These are phyloP conservation scores for Oreotrochilus melanogaster DNA, from an alignment of 2,113 vertebrate species.

Conservation along the genomic window DNA sequence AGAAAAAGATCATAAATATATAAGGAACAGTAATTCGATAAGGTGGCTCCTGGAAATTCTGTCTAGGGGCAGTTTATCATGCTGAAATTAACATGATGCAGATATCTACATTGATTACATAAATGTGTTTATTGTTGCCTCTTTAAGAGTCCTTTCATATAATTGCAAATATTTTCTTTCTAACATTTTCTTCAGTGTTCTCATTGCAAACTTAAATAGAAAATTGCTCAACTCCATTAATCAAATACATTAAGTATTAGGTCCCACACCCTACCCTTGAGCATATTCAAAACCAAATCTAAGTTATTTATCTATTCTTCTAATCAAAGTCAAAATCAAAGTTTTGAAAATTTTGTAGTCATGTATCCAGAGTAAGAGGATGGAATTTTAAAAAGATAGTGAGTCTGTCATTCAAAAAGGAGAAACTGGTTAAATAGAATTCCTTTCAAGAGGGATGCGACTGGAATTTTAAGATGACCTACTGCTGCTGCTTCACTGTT, in stretches of 20 bases:
- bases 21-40: not conserved
- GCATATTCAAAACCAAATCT: not conserved
- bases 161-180: not conserved
- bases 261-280: not conserved
- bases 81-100: not conserved
- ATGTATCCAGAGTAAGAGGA: not conserved
- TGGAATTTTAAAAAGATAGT: not conserved
- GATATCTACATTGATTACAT: not conserved
- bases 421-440: not conserved
- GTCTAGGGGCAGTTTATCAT: not conserved
- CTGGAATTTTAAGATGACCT: not conserved
- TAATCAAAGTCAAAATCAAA: not conserved
- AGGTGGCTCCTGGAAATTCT: not conserved
- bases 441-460: not conserved
- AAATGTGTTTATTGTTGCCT: not conserved
- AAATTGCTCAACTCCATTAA: not conserved
- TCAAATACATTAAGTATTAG: not conserved
- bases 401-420: not conserved
- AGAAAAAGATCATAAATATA: not conserved
- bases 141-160: not conserved
- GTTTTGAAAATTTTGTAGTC: not conserved
- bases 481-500: not conserved
- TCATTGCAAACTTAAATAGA: not conserved
- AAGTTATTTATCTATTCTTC: not conserved
- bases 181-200: not conserved